Evolutionary conservation across 2,113 vertebrate genomes (phyloP), one percentile per base, ranked within the genome.

Genomic region (Ovibos moschatus): DNA sequence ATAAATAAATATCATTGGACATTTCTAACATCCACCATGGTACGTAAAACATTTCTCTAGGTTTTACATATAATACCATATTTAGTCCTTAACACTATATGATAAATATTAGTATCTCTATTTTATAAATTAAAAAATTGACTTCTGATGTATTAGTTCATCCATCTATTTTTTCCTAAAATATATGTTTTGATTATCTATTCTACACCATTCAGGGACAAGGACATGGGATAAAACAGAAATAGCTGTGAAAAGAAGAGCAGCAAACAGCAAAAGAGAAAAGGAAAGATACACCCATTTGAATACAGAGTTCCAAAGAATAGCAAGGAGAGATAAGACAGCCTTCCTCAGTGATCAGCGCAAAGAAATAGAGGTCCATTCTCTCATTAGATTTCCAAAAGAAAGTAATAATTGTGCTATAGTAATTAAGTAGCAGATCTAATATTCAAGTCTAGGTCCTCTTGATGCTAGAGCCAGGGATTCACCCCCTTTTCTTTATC

Each of bases 111-210:
- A 82, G 15, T 51, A 76, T 96, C 47, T 89, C n/a, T 93, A 40
- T 60, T 91, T 94, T 88, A 96, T 43, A 91, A 40, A 64, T 60
- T 53, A 95, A n/a, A 91, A 93, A 94, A 82, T 94, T 62, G 83
- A 89, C 17, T 76, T 91, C 85, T 93, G 53, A 76, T 9, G 16
- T 95, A 53, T 28, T 45, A 16, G 14, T 89, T 95, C 7, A 62
- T 58, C 60, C 25, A 33, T 19, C 55, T 45, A 81, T 51, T 55
- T 45, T 94, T 17, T 16, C 14, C 51, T 19, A 45, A 85, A 94
- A 91, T 57, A 11, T 55, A 62, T 23, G 4, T 30, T 16, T 71
- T 82, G 25, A 88, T 33, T 64, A 78, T 79, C 33, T 90, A 58
- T 45, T 92, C 12, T n/a, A 28, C 21, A 28, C 1, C 40, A 78